These are phyloP conservation scores for Asbolus verrucosus DNA, from an alignment of 1,140 invertebrate genomes.

Conservation along the genomic window DNA sequence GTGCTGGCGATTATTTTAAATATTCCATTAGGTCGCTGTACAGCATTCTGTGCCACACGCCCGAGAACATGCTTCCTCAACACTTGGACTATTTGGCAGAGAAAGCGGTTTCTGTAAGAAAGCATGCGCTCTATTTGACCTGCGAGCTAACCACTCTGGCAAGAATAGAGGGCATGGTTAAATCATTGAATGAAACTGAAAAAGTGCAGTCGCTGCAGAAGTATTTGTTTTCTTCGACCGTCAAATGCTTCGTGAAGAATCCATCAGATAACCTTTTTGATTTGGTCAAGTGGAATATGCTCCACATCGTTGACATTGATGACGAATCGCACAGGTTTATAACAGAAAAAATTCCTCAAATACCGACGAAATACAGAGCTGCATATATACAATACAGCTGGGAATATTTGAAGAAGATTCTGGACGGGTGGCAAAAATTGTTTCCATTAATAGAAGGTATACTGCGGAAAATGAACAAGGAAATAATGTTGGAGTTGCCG, in stretches of 20 bases:
- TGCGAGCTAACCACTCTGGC: constrained; percentile 17
- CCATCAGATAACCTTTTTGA: background rate
- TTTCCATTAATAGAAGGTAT: background rate
- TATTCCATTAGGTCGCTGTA: constrained; percentile 29
- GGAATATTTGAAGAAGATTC: constrained; percentile 8
- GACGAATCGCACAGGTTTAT: background rate
- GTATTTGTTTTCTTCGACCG: background rate
- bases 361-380: background rate
- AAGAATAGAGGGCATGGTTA: background rate
- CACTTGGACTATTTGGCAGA: constrained; percentile 34
- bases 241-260: constrained; percentile 15
- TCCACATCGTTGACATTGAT: background rate
- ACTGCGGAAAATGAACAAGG: background rate
- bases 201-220: constrained; percentile 4
- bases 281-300: constrained; percentile 12
- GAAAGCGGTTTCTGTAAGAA: constrained; percentile 41
- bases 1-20: constrained; percentile 42
- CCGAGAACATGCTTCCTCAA: constrained; percentile 28
- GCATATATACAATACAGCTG: background rate
- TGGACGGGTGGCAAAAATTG: constrained; percentile 1
- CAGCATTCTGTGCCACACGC: constrained; percentile 25
- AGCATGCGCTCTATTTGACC: constrained; percentile 43
- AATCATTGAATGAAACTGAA: background rate
- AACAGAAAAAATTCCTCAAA: background rate
- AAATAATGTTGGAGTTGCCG: background rate